Conservation (phyloP, 2,113 vertebrate species). For the Leptocoma aspasia region DNA sequence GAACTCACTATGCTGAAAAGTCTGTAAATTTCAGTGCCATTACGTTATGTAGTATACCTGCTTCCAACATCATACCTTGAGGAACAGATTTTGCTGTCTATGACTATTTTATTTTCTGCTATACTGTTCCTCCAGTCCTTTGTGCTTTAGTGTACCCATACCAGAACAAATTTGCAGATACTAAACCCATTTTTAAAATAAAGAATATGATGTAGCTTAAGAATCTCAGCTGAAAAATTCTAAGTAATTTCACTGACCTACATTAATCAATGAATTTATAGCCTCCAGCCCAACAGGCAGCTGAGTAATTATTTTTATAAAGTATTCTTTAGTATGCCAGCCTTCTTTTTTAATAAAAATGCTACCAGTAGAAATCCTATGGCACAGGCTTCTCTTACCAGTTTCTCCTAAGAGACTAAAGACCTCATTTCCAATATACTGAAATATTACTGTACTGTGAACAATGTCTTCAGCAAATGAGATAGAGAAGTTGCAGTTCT, state of each 20-base stretch:
- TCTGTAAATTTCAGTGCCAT: neutral
- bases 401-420: neutral
- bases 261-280: slow-evolving; percentile 27
- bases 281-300: neutral
- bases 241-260: slow-evolving; percentile 18
- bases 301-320: neutral
- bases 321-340: neutral
- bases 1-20: neutral
- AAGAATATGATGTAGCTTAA: neutral
- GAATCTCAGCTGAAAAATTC: neutral
- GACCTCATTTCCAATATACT: neutral
- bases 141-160: neutral
- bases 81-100: neutral
- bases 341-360: neutral
- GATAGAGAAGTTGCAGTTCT: neutral
- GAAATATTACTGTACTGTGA: neutral
- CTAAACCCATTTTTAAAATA: neutral
- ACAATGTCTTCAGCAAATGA: neutral
- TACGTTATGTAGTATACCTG: neutral
- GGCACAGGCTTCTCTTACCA: neutral
- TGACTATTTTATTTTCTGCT: neutral
- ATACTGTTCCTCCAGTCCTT: neutral
- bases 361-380: neutral
- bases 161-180: neutral
- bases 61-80: neutral